These are phyloP conservation scores for Limnephilus auricula DNA, from an alignment of 2,888 invertebrate genomes.

Conservation along the genomic window DNA sequence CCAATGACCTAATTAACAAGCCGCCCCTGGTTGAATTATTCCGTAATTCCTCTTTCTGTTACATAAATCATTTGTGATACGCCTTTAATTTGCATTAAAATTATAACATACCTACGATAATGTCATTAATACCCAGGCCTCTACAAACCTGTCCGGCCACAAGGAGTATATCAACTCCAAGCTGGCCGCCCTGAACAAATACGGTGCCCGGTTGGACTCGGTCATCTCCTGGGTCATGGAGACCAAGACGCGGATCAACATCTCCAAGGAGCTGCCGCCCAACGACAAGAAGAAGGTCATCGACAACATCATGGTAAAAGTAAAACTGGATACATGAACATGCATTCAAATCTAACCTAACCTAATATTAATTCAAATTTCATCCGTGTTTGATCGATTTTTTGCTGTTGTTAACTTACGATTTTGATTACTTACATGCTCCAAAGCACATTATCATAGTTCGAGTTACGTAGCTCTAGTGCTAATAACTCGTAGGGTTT, in stretches of 20 bases:
- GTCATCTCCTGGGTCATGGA: constrained; percentile 78
- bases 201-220: constrained; percentile 77
- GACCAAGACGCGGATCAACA: constrained; percentile 73
- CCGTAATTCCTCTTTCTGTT: too few species aligned
- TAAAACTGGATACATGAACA: constrained; percentile 58
- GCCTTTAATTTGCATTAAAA: too few species aligned
- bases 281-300: constrained; percentile 72
- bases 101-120: too few species aligned
- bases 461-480: too few species aligned
- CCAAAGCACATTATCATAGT: neutral
- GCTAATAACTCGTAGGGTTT: too few species aligned
- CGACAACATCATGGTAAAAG: constrained; percentile 73
- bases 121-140: constrained; percentile 70
- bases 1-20: too few species aligned
- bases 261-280: constrained; percentile 72
- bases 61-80: too few species aligned
- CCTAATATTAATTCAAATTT: neutral
- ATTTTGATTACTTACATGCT: neutral
- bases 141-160: constrained; percentile 75
- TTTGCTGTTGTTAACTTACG: neutral
- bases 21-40: too few species aligned
- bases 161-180: constrained; percentile 78
- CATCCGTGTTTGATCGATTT: neutral
- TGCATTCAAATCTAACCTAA: neutral
- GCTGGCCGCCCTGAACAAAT: constrained; percentile 78